phyloP scores from a whole-genome alignment of 2,113 vertebrate species.

The Columbina picui region DNA sequence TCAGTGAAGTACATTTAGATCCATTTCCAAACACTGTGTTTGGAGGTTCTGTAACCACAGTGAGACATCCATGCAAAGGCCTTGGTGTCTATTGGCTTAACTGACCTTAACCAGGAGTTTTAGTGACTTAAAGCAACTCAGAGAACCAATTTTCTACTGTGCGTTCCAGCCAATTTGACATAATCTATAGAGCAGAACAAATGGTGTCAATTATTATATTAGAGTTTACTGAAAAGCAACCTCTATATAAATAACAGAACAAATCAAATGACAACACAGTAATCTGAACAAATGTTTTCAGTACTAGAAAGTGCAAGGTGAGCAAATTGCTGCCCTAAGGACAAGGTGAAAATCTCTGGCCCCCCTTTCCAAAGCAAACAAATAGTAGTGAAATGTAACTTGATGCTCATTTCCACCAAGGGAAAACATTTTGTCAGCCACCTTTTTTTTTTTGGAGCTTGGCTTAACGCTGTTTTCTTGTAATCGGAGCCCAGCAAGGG shows the following conservation, averaged over 20 bases:
- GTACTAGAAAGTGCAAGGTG: not conserved
- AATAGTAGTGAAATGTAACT: not conserved
- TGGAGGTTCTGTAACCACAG: not conserved
- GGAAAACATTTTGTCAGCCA: not conserved
- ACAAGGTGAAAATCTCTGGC: not conserved
- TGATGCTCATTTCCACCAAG: not conserved
- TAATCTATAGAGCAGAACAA: not conserved
- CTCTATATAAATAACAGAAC: not conserved
- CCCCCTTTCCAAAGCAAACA: not conserved
- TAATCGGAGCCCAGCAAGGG: not conserved
- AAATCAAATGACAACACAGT: not conserved
- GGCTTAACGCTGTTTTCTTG: not conserved
- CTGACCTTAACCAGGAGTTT: not conserved
- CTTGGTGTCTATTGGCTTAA: not conserved
- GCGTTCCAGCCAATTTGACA: not conserved
- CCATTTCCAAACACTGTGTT: not conserved
- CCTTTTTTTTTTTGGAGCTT: not conserved
- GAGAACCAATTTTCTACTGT: not conserved
- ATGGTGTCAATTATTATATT: not conserved
- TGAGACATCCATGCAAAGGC: not conserved
- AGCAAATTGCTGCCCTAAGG: not conserved
- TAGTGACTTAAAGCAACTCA: not conserved
- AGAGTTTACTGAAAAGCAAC: not conserved
- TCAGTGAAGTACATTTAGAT: not conserved
- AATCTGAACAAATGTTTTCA: conserved; percentile 18